A percentile compares a stretch with the other conserved stretches of the same genome.
These are phyloP conservation scores for Melanotaenia maccullochi DNA, from an alignment of 2,797 vertebrate genomes.

Conservation along the genomic window DNA sequence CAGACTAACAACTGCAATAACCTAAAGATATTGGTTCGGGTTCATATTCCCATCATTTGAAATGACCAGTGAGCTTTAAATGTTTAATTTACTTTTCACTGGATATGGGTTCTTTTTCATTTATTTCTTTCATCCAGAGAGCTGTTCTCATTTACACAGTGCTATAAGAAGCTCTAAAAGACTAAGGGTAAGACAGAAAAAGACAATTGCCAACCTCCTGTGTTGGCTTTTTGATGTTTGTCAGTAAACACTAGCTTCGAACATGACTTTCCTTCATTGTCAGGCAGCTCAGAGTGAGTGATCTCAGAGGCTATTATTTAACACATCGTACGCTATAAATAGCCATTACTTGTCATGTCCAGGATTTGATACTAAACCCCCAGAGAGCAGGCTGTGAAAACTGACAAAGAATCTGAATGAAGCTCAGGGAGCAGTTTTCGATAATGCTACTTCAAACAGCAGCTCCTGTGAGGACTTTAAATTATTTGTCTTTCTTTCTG, in stretches of 20 bases:
- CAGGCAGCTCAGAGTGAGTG: slow-evolving; percentile 46
- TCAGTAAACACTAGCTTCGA: slow-evolving; percentile 60
- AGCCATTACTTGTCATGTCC: slow-evolving; percentile 69
- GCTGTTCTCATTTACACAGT: slow-evolving; percentile 22
- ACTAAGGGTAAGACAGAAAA: neutral
- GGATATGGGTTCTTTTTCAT: slow-evolving; percentile 13
- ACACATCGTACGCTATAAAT: slow-evolving; percentile 65
- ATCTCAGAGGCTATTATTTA: slow-evolving; percentile 70
- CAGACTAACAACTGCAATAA: neutral
- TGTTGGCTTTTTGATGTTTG: slow-evolving; percentile 45
- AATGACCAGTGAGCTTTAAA: slow-evolving; percentile 23
- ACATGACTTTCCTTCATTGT: slow-evolving; percentile 48
- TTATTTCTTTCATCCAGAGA: slow-evolving; percentile 10
- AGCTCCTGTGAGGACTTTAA: slow-evolving; percentile 51
- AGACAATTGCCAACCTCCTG: slow-evolving; percentile 37
- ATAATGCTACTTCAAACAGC: slow-evolving; percentile 59
- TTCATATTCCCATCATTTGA: slow-evolving; percentile 20
- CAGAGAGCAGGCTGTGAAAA: slow-evolving; percentile 54
- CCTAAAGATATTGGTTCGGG: slow-evolving; percentile 6
- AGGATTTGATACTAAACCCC: slow-evolving; percentile 70
- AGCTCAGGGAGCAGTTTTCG: slow-evolving; percentile 50
- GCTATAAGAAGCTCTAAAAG: slow-evolving; percentile 24
- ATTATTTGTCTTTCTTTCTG: slow-evolving; percentile 42
- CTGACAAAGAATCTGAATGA: slow-evolving; percentile 63
- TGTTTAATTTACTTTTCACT: slow-evolving; percentile 23